Evolutionary conservation across 1,140 invertebrate species (phyloP).

Genomic region (Aradophagus sp.): DNA sequence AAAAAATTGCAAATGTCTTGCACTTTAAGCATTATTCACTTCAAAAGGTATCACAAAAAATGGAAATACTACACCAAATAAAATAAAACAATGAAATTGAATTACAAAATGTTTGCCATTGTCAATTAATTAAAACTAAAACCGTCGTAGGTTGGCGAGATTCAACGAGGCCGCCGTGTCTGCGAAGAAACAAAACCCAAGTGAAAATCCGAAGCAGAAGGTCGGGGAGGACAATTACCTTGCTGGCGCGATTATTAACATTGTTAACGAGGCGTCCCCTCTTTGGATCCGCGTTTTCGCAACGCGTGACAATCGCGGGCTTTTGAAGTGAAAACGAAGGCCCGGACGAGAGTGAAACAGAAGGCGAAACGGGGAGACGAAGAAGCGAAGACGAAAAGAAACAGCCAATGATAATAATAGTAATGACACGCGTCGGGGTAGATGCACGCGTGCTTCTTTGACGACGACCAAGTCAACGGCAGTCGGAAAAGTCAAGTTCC

Average conservation of each 20-base stretch:
- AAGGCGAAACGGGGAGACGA: neutral
- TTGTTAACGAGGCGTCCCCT: slow-evolving; percentile 12
- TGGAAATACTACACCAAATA: too few species aligned
- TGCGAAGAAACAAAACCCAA: too few species aligned
- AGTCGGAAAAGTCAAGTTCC: slow-evolving; percentile 64
- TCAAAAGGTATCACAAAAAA: too few species aligned
- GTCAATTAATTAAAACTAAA: too few species aligned
- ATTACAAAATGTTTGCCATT: too few species aligned
- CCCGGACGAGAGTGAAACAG: neutral
- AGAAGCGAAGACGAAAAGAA: neutral
- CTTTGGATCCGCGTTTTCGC: slow-evolving; percentile 18
- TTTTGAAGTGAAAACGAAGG: slow-evolving; percentile 17
- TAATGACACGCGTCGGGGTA: slow-evolving; percentile 3
- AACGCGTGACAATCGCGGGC: slow-evolving; percentile 8
- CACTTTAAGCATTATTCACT: too few species aligned
- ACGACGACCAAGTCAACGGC: slow-evolving; percentile 46
- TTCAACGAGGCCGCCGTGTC: too few species aligned
- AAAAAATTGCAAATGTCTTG: too few species aligned
- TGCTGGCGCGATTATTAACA: neutral
- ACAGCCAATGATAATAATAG: neutral
- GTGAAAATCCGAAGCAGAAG: too few species aligned
- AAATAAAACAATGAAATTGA: too few species aligned
- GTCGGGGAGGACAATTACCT: neutral
- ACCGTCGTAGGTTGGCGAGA: too few species aligned
- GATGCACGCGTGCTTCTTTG: slow-evolving; percentile 28